These are phyloP conservation scores for Rostratula benghalensis DNA, from an alignment of 2,113 vertebrate genomes.

Conservation along the genomic window DNA sequence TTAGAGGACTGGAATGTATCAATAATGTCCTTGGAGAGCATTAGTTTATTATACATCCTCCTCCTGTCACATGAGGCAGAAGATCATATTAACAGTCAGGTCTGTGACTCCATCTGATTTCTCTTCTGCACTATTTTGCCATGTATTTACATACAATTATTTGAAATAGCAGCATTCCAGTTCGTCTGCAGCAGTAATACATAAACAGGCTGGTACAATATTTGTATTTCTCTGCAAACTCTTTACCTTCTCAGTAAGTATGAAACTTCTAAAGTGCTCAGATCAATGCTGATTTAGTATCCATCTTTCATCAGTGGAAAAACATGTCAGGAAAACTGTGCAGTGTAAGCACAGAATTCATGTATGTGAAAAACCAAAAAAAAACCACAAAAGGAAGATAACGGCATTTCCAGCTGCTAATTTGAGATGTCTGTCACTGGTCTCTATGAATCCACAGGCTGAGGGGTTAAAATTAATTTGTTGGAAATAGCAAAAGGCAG, in stretches of 20 bases:
- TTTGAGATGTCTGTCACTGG: background rate
- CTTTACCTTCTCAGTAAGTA: background rate
- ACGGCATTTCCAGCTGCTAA: background rate
- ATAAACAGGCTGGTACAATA: background rate
- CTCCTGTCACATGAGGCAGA: background rate
- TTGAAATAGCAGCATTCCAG: background rate
- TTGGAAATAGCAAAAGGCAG: background rate
- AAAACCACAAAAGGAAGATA: background rate
- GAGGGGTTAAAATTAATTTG: background rate
- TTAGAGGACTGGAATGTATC: background rate
- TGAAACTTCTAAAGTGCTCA: background rate
- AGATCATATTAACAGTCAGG: background rate
- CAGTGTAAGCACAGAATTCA: background rate
- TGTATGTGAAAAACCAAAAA: fast-evolving
- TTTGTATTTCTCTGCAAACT: background rate
- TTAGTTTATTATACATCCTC: background rate
- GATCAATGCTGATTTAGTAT: background rate
- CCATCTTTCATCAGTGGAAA: background rate
- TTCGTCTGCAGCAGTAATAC: background rate
- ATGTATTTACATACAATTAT: background rate
- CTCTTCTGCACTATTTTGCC: background rate
- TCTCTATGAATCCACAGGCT: background rate
- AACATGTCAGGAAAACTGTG: background rate
- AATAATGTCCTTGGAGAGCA: background rate
- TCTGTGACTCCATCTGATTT: background rate